Percentiles rank a stretch among this genome's conserved stretches.
phyloP scores from a whole-genome alignment of 2,888 invertebrate genomes.

The Macaria liturata region DNA sequence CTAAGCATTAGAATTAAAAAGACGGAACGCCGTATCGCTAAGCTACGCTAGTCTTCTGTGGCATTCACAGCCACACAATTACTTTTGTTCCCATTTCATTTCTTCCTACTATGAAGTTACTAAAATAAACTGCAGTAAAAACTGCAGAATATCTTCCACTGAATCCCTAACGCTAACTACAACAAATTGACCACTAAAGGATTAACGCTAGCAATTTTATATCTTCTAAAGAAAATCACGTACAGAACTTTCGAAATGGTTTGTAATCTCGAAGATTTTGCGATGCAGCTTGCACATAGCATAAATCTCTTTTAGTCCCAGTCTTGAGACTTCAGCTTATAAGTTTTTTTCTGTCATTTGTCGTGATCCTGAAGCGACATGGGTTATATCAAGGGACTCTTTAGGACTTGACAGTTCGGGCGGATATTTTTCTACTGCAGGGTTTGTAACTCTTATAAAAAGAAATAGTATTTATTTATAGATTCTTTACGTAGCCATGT shows the following conservation, averaged over 20 bases:
- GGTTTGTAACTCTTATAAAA: no score
- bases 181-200: slow-evolving; percentile 1
- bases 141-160: not conserved
- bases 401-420: slow-evolving; percentile 2
- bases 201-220: not conserved
- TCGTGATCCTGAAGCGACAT: slow-evolving; percentile 29
- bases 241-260: slow-evolving; percentile 4
- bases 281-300: slow-evolving; percentile 2
- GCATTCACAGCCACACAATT: not conserved
- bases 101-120: not conserved
- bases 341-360: slow-evolving; percentile 33
- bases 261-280: slow-evolving; percentile 11
- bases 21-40: no score
- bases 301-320: slow-evolving; percentile 7
- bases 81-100: not conserved
- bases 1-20: no score
- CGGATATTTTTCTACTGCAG: no score
- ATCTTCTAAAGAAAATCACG: not conserved
- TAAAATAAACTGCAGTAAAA: not conserved
- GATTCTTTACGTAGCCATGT: no score
- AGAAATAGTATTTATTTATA: no score
- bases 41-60: no score
- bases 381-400: slow-evolving; percentile 4
- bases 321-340: slow-evolving; percentile 19
- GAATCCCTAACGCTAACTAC: not conserved